These are phyloP conservation scores for Cnemophilus loriae DNA, from an alignment of 2,113 vertebrate species.

Conservation along the genomic window DNA sequence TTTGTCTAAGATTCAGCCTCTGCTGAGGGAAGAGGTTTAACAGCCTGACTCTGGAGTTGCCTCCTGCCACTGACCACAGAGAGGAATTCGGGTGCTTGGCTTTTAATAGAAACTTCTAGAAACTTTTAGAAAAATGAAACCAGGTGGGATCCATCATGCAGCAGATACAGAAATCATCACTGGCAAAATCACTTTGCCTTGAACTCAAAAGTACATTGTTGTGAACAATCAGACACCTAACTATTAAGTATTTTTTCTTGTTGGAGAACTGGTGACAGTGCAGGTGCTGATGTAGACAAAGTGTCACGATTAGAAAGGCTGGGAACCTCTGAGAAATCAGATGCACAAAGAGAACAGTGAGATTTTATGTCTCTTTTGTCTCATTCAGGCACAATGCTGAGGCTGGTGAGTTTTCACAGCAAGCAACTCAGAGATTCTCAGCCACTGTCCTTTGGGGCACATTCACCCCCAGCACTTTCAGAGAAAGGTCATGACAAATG, in stretches of 20 bases:
- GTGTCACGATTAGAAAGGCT: background rate
- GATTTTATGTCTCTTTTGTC: background rate
- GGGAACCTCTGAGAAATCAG: background rate
- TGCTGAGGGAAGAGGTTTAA: background rate
- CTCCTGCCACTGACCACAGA: background rate
- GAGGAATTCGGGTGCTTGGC: background rate
- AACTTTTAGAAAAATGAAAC: background rate
- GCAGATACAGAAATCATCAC: background rate
- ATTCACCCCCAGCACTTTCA: background rate
- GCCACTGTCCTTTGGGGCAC: accelerated
- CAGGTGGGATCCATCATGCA: background rate
- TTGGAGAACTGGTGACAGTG: background rate
- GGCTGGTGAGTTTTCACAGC: background rate
- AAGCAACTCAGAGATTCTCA: background rate
- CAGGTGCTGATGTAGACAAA: background rate
- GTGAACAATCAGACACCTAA: background rate
- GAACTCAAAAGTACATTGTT: background rate
- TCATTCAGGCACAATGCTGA: background rate
- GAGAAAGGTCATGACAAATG: background rate
- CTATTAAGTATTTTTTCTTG: background rate
- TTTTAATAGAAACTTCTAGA: background rate
- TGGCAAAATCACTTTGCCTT: background rate
- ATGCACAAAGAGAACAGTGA: background rate
- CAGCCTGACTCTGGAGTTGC: background rate
- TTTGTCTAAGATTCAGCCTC: background rate